Base-by-base conservation (phyloP, 2,888 invertebrate genomes). In the Odiellus spinosus region DNA sequence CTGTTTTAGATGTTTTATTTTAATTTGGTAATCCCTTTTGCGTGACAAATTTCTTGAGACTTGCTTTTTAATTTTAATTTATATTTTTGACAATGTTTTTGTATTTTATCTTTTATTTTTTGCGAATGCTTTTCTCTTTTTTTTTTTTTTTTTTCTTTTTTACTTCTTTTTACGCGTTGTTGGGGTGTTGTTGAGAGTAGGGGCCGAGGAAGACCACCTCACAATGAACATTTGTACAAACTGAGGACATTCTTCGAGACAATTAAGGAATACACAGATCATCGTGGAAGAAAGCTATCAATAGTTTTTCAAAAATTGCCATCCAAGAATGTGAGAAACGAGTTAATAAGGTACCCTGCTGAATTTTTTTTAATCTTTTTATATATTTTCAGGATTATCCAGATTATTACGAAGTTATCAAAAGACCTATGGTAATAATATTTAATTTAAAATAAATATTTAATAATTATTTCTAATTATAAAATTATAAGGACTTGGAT, bases 321-420 rank as follows among this genome's bases (percentile, higher is more conserved):
- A 1, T 85, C 84, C 41, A 90, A 87, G 72, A 75, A 69, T 61
- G 80, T 76, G 66, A 68, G 72, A 26, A n/a, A n/a, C n/a, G n/a
- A n/a, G n/a, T n/a, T 14, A 35, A 14, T n/a, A 35, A 35, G 3
- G 12, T 34, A 34, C 44, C 1, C 2, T 35, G 12, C 35, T n/a
- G 35, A 35, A 35, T 35, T 35, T 35, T 3, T 2, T 35, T 35
- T 44, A 12, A 40, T 21, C 50, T n/a, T n/a, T n/a, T n/a, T n/a
- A n/a, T n/a, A n/a, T 46, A 21, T 45, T 59, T 64, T 38, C 68
- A 78, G 66, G 86, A 93, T 61, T 93, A 93, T 67, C 95, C 96
- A 0, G 90, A 91, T 62, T 98, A 98, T 66, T 96, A 93, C 63
- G 91, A 95, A 63, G 80, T 95, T 0, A 96, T 98, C 46, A 88